These are phyloP conservation scores for Cuculus canorus DNA, from an alignment of 2,797 vertebrate genomes.

Conservation along the genomic window DNA sequence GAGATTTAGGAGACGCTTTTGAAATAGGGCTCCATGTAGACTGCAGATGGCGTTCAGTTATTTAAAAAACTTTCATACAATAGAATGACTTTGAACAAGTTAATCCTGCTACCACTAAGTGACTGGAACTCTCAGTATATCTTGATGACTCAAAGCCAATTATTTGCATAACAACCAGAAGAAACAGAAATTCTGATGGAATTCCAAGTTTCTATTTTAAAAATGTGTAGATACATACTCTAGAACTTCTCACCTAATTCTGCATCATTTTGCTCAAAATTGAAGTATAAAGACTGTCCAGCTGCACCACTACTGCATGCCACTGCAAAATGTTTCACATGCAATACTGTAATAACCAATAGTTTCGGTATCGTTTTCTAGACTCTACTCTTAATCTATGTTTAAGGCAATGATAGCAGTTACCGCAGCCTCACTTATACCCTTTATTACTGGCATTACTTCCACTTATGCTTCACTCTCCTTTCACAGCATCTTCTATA, in stretches of 20 bases:
- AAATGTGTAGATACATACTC: not conserved
- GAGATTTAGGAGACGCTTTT: not conserved
- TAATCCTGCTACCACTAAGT: not conserved
- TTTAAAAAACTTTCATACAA: not conserved
- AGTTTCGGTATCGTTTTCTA: not conserved
- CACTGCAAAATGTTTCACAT: not conserved
- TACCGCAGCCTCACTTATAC: not conserved
- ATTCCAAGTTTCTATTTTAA: not conserved
- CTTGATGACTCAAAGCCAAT: not conserved
- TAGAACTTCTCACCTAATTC: not conserved
- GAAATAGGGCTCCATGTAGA: not conserved
- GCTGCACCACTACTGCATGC: rapidly evolving
- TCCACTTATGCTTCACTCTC: not conserved
- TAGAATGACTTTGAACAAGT: not conserved
- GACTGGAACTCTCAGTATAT: conserved; percentile 27
- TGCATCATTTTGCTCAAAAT: not conserved
- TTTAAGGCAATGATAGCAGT: not conserved
- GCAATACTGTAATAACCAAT: not conserved
- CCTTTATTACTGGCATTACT: not conserved
- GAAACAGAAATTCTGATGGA: not conserved
- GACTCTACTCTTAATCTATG: not conserved
- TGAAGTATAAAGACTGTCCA: not conserved
- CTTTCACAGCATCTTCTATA: not conserved
- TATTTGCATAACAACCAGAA: not conserved
- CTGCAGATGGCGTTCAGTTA: not conserved